A percentile compares a stretch with the other conserved stretches of the same genome.
Conservation (phyloP, 2,797 vertebrate genomes). For the Falco naumanni region DNA sequence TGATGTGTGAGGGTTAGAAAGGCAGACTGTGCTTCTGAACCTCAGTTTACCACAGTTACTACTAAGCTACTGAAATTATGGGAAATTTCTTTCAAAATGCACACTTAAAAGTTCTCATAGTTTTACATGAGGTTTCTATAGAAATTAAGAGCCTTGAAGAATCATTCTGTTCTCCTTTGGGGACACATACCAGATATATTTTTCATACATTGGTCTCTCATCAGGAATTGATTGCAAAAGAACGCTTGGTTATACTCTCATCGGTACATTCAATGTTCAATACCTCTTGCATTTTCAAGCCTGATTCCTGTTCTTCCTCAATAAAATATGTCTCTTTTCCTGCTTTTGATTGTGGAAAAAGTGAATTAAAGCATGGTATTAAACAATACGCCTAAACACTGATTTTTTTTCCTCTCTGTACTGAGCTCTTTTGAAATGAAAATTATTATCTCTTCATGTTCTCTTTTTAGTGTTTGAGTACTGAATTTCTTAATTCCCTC, state of each 20-base stretch:
- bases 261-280: background rate
- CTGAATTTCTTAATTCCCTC: background rate
- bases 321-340: background rate
- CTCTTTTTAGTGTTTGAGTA: background rate
- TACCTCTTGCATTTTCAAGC: background rate
- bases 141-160: background rate
- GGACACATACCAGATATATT: background rate
- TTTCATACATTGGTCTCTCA: background rate
- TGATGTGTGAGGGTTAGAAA: background rate
- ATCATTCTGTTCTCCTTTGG: background rate
- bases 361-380: background rate
- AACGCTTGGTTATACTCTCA: background rate
- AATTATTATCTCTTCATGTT: background rate
- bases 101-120: background rate
- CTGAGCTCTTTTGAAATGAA: background rate
- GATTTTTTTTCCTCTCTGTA: background rate
- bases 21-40: background rate
- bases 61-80: background rate
- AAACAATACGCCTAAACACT: background rate
- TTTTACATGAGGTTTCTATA: background rate
- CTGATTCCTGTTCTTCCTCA: background rate
- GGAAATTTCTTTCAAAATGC: background rate
- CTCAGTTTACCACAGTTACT: background rate
- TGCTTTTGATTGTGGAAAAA: background rate
- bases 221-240: background rate